A percentile compares a stretch with the other conserved stretches of the same genome.
phyloP scores from a whole-genome alignment of 2,888 invertebrate species.

The Omphaloscelis lunosa region DNA sequence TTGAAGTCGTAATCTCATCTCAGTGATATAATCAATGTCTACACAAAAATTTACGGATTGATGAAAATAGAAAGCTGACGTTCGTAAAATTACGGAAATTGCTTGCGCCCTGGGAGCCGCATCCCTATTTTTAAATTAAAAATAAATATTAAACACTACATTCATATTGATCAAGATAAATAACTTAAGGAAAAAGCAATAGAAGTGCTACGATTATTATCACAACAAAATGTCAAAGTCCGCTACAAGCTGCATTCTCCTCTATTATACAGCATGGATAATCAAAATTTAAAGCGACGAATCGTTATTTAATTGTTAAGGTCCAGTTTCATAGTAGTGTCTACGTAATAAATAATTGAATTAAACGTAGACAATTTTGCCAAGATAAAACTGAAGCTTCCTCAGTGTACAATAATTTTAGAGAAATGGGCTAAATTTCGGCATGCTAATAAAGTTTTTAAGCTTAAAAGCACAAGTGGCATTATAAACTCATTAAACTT shows the following conservation, averaged over 20 bases:
- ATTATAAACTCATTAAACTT: too few species aligned
- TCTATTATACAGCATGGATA: constrained; percentile 7
- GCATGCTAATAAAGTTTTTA: neutral
- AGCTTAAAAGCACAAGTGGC: neutral
- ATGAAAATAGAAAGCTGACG: too few species aligned
- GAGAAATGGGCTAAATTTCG: neutral
- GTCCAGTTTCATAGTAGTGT: too few species aligned
- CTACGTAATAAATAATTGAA: neutral
- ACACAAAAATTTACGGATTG: too few species aligned
- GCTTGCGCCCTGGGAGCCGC: too few species aligned
- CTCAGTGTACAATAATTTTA: neutral
- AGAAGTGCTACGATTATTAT: neutral
- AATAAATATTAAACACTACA: too few species aligned
- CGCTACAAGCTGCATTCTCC: constrained; percentile 5
- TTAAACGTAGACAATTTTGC: neutral
- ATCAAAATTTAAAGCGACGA: constrained; percentile 7
- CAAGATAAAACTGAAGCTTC: neutral
- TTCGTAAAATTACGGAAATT: too few species aligned
- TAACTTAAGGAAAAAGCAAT: neutral
- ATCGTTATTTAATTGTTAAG: constrained; percentile 11
- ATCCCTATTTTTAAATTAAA: too few species aligned
- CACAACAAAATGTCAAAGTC: constrained; percentile 24
- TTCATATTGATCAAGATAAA: neutral
- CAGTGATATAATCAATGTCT: too few species aligned
- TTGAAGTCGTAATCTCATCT: too few species aligned